Conservation (phyloP, 2,113 vertebrate genomes). For the Tupaia chinensis region DNA sequence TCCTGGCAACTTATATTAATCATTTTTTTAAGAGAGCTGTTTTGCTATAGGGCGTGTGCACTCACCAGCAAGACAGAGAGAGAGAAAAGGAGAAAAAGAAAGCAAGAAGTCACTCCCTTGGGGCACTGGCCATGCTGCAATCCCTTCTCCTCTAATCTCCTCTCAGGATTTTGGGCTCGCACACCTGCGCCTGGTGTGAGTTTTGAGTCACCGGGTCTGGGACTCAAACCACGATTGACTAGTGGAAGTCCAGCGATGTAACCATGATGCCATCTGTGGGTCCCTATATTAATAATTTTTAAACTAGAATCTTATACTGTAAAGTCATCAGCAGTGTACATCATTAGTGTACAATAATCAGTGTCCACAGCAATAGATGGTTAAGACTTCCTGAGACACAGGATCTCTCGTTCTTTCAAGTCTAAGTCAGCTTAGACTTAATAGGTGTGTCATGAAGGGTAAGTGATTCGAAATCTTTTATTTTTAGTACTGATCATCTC, state of each 20-base stretch:
- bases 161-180: too few species aligned
- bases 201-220: too few species aligned
- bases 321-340: neutral
- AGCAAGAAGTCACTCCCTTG: too few species aligned
- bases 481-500: neutral
- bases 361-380: neutral
- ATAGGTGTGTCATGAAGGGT: neutral
- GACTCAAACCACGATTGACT: too few species aligned
- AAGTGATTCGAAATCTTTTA: neutral
- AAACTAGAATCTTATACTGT: conserved; percentile 35
- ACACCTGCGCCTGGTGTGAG: too few species aligned
- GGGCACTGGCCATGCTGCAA: too few species aligned
- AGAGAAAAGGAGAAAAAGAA: too few species aligned
- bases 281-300: neutral
- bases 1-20: neutral
- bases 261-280: too few species aligned
- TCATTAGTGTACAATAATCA: neutral
- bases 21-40: neutral
- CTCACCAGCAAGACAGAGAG: too few species aligned
- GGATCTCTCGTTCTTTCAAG: neutral
- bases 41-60: too few species aligned
- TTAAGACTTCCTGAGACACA: neutral
- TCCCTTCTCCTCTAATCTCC: too few species aligned
- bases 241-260: too few species aligned
- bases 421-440: neutral